A percentile compares a stretch with the other conserved stretches of the same genome.
These are phyloP conservation scores for Salvator merianae DNA, from an alignment of 2,113 vertebrate genomes.

Conservation along the genomic window DNA sequence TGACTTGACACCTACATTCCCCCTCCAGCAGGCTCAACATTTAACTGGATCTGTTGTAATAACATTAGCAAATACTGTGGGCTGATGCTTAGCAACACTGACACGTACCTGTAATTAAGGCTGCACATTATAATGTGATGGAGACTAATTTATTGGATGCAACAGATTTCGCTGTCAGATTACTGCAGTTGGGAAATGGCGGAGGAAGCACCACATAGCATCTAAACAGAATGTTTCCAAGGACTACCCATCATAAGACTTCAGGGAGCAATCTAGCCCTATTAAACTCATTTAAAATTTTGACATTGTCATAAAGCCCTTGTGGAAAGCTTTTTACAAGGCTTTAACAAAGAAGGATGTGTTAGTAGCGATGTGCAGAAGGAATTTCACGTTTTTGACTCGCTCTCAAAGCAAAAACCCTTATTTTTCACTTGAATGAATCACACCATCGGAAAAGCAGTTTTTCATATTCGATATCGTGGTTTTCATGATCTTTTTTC, in stretches of 20 bases:
- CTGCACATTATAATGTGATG: background rate
- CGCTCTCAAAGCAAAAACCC: too few relatives aligned
- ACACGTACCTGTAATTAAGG: constrained; percentile 19
- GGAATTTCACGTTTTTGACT: too few relatives aligned
- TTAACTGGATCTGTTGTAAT: constrained; percentile 13
- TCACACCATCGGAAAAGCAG: too few relatives aligned
- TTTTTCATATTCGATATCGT: too few relatives aligned
- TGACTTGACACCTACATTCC: background rate
- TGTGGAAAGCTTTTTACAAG: background rate
- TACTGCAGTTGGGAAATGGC: background rate
- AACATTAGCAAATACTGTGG: constrained; percentile 19
- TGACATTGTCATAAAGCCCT: background rate
- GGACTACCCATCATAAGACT: background rate
- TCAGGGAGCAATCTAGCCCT: background rate
- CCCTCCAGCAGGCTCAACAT: background rate
- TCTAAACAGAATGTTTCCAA: background rate
- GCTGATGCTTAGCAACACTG: constrained; percentile 6
- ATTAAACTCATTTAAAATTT: background rate
- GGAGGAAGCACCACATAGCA: background rate
- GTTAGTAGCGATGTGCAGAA: too few relatives aligned
- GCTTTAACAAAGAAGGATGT: too few relatives aligned
- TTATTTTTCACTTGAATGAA: too few relatives aligned
- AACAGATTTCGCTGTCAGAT: background rate
- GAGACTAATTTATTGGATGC: background rate
- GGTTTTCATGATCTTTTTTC: too few relatives aligned